These are phyloP conservation scores for Corythornis vintsioides DNA, from an alignment of 2,113 vertebrate genomes.

Conservation along the genomic window DNA sequence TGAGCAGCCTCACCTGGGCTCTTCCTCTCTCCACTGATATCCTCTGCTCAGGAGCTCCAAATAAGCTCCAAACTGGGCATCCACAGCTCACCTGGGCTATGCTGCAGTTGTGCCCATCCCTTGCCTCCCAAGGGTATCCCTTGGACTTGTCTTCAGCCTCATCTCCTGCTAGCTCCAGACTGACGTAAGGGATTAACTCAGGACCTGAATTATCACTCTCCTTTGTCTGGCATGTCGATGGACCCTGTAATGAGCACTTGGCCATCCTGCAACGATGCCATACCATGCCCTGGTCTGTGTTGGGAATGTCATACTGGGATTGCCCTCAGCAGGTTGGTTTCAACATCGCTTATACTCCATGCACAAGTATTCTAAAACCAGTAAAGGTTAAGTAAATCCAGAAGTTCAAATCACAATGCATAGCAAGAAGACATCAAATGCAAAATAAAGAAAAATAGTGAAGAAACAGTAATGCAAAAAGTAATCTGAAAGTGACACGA, in stretches of 20 bases:
- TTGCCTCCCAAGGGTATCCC: not conserved
- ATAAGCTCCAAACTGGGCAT: not conserved
- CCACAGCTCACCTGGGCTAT: rapidly evolving
- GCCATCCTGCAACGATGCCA: rapidly evolving
- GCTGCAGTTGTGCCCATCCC: too few species aligned
- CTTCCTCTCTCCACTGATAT: not conserved
- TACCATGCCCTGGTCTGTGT: not conserved
- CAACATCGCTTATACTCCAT: not conserved
- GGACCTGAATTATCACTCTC: not conserved
- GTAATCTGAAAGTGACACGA: not conserved
- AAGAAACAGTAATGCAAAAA: not conserved
- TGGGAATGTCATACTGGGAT: not conserved
- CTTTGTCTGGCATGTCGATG: not conserved
- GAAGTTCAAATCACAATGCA: not conserved
- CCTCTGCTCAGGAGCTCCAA: not conserved
- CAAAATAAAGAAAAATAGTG: not conserved
- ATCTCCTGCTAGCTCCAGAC: not conserved
- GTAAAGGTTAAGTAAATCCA: not conserved
- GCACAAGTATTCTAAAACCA: not conserved
- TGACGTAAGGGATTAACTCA: not conserved
- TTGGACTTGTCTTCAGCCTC: not conserved
- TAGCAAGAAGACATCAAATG: not conserved
- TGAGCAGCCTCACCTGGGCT: not conserved
- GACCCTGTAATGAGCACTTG: not conserved
- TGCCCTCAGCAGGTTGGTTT: not conserved